Conservation (phyloP, 2,888 invertebrate genomes). For the Sthenelais limicola region DNA sequence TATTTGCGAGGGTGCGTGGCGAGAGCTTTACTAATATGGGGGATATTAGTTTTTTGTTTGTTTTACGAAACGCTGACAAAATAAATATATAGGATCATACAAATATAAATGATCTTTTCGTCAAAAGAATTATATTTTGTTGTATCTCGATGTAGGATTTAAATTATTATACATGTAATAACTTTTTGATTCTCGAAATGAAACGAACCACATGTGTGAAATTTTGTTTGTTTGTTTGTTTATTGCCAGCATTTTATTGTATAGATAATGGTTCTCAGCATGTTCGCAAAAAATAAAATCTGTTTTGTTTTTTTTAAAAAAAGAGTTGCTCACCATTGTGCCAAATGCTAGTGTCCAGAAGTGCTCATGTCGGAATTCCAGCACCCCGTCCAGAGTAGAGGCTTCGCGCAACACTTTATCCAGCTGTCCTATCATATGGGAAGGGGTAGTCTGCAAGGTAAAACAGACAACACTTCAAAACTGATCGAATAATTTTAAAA, state of each 20-base stretch:
- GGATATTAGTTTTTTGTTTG: no score
- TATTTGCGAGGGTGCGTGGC: no score
- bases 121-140: neutral
- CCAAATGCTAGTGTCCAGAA: slow-evolving; percentile 80
- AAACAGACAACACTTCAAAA: no score
- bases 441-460: slow-evolving; percentile 77
- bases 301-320: neutral
- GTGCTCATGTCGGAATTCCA: slow-evolving; percentile 78
- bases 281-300: neutral
- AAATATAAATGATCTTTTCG: no score
- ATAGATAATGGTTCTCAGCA: no score
- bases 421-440: slow-evolving; percentile 77
- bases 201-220: neutral
- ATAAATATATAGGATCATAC: no score
- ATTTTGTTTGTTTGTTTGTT: no score
- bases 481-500: no score
- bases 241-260: no score
- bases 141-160: neutral
- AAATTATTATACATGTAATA: no score
- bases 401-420: slow-evolving; percentile 78
- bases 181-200: no score
- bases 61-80: neutral
- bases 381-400: slow-evolving; percentile 78
- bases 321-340: slow-evolving; percentile 73
- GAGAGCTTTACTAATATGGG: no score